Conservation (phyloP, 2,888 invertebrate genomes). For the Agrotis clavis region DNA sequence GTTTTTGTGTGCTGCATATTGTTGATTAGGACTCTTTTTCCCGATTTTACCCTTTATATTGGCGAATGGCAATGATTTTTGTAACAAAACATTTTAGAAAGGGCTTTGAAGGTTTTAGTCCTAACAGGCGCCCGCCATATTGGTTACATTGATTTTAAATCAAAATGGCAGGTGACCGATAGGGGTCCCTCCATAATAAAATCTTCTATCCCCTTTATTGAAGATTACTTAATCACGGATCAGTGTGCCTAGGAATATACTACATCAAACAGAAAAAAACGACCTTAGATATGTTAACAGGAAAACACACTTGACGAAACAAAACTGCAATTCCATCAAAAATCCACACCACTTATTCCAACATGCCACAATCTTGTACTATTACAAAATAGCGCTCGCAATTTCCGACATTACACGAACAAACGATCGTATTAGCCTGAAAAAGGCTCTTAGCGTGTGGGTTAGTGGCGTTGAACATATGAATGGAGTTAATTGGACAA, state of each 20-base stretch:
- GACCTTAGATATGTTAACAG: background rate
- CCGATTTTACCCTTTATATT: conserved; percentile 6
- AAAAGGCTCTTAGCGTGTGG: conserved; percentile 79
- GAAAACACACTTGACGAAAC: conserved; percentile 14
- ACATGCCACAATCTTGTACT: conserved; percentile 49
- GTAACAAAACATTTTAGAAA: background rate
- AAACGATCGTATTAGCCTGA: conserved; percentile 78
- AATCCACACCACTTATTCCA: conserved; percentile 42
- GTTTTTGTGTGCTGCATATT: conserved; percentile 19
- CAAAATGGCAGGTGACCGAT: no score
- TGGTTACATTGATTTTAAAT: no score
- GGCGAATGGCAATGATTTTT: conserved; percentile 6
- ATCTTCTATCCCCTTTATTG: no score
- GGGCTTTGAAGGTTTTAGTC: no score
- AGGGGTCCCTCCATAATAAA: no score
- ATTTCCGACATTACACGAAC: conserved; percentile 72
- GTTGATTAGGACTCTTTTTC: conserved; percentile 10
- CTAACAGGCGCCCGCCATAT: no score
- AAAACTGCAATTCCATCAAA: conserved; percentile 32
- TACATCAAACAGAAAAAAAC: background rate
- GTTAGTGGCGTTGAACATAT: conserved; percentile 79
- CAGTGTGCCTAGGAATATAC: background rate
- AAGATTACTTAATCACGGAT: background rate
- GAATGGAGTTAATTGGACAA: conserved; percentile 89
- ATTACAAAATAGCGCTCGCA: conserved; percentile 68